Conservation (phyloP, 1,140 invertebrate species). For the Drosophila fuyamai region DNA sequence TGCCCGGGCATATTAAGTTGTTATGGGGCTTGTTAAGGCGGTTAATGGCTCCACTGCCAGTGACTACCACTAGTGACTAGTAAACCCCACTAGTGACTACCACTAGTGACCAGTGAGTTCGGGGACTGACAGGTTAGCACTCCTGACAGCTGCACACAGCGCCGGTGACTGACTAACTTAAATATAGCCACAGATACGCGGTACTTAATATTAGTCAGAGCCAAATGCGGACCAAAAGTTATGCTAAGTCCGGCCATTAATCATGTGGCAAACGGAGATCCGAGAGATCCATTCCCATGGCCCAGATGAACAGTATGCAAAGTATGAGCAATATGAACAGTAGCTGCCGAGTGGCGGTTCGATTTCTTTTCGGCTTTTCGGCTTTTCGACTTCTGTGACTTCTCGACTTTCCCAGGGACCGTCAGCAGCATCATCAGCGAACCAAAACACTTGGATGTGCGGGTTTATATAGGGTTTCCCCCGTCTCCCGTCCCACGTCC, state of each 20-base stretch:
- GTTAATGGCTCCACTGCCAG: slow-evolving; percentile 53
- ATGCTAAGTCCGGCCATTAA: slow-evolving; percentile 46
- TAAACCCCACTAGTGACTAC: slow-evolving; percentile 23
- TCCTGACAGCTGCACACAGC: slow-evolving; percentile 76
- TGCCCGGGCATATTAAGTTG: slow-evolving; percentile 66
- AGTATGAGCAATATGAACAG: slow-evolving; percentile 59
- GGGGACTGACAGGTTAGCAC: slow-evolving; percentile 60
- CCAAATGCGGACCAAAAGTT: slow-evolving; percentile 23
- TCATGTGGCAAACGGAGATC: slow-evolving; percentile 21
- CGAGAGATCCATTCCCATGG: slow-evolving; percentile 54
- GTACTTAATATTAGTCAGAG: slow-evolving; percentile 43
- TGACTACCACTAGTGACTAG: slow-evolving; percentile 8
- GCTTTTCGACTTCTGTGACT: neutral
- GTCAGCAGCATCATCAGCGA: slow-evolving; percentile 25
- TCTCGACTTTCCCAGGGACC: slow-evolving; percentile 23
- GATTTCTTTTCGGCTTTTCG: slow-evolving; percentile 36
- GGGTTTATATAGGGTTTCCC: slow-evolving; percentile 12
- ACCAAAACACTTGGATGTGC: slow-evolving; percentile 49
- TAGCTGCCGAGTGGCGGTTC: slow-evolving; percentile 56
- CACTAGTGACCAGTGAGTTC: neutral
- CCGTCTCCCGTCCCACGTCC: no score
- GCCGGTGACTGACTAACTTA: slow-evolving; percentile 38
- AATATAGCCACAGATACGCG: slow-evolving; percentile 2
- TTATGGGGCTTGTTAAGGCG: slow-evolving; percentile 64
- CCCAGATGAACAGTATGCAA: slow-evolving; percentile 70